Evolutionary conservation across 2,888 invertebrate species (phyloP), one percentile per base, ranked within the genome.

Genomic region (Liopterus haemorrhoidalis): DNA sequence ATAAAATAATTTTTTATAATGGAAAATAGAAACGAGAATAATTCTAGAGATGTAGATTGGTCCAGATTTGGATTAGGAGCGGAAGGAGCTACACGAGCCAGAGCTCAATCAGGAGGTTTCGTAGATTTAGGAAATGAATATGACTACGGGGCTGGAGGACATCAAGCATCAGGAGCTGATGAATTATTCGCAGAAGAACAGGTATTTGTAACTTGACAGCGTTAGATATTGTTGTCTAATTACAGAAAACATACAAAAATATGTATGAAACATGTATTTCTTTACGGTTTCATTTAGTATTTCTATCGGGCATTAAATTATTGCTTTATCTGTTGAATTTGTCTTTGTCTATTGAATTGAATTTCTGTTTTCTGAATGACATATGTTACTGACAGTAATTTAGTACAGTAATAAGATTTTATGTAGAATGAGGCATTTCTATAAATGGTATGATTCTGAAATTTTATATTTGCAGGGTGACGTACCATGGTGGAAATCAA

Each of bases 401-500:
- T n/a, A n/a, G n/a, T n/a, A n/a, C n/a, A n/a, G n/a, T n/a, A n/a
- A n/a, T n/a, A n/a, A n/a, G n/a, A n/a, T n/a, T n/a, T n/a, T n/a
- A n/a, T n/a, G n/a, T n/a, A n/a, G n/a, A n/a, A n/a, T n/a, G n/a
- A n/a, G n/a, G n/a, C n/a, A n/a, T n/a, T n/a, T n/a, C n/a, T n/a
- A n/a, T n/a, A n/a, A n/a, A n/a, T n/a, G n/a, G n/a, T n/a, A n/a
- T n/a, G 4, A 12, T 11, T 25, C 6, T 5, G n/a, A 5, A 20
- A 12, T 19, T n/a, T n/a, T n/a, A n/a, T 41, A 45, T 8, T 62
- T 71, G 47, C 64, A 85, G 85, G 84, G 81, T 54, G 80, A 83
- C 59, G 81, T 82, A 54, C 89, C 90, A 38, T 95, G 94, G 94
- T 95, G 93, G 93, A 89, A 92, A 69, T 85, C 92, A 20, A 93